Conservation (phyloP, 2,888 invertebrate species). For the Rosalia funebris region DNA sequence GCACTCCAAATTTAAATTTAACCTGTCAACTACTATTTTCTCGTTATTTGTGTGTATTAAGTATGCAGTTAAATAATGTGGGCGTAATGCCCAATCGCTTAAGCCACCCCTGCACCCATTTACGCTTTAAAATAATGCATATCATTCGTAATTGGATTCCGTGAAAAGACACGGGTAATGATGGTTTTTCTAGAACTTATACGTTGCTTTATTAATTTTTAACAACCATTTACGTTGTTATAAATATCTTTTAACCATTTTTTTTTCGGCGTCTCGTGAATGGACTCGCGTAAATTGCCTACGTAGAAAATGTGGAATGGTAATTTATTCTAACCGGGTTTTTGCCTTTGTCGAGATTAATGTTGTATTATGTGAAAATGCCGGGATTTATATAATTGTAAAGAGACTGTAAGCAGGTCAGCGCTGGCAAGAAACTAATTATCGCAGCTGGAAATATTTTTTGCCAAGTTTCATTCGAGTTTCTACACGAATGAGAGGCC, state of each 20-base stretch:
- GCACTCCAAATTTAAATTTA: no score
- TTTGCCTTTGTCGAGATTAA: not conserved
- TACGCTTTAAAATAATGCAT: constrained; percentile 15
- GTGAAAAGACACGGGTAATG: constrained; percentile 18
- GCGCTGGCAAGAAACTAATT: not conserved
- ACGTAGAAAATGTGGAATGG: constrained; percentile 20
- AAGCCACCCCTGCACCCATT: not conserved
- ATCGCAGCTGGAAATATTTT: not conserved
- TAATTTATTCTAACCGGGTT: constrained; percentile 6
- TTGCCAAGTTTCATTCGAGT: not conserved
- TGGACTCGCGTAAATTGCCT: constrained; percentile 7
- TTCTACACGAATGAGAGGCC: no score
- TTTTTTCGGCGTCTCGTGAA: constrained; percentile 12
- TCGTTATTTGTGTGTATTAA: no score
- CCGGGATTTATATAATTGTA: constrained; percentile 9
- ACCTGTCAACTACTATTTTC: no score
- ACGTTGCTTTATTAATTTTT: constrained; percentile 15
- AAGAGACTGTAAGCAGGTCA: constrained; percentile 5
- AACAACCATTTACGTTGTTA: constrained; percentile 4
- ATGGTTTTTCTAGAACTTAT: constrained; percentile 6
- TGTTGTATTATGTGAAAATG: constrained; percentile 13
- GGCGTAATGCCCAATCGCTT: not conserved
- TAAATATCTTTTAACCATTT: constrained; percentile 7
- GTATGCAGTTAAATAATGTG: no score
- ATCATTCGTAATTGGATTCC: constrained; percentile 14